Percentiles rank a stretch among this genome's conserved stretches.
phyloP scores from a whole-genome alignment of 35 echinoderm and acorn worm species.

The Holothuria glaberrima region DNA sequence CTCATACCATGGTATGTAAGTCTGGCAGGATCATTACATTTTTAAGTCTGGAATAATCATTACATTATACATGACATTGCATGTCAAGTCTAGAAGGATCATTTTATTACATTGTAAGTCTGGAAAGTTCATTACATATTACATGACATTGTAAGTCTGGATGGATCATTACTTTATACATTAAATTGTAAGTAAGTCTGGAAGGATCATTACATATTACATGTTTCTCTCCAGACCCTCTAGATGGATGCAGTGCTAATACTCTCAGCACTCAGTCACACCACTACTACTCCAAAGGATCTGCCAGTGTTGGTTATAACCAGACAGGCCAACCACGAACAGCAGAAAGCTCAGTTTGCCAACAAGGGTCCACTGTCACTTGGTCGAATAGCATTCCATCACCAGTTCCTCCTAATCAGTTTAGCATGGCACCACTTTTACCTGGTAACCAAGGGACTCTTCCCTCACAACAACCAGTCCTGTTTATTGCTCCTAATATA shows the following conservation, averaged over 20 bases:
- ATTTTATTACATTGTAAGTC: no score
- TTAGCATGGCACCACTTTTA: conserved; percentile 59
- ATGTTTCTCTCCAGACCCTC: neutral
- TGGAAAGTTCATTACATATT: no score
- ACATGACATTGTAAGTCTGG: no score
- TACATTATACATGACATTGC: no score
- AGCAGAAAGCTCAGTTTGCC: conserved; percentile 9
- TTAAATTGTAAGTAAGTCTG: no score
- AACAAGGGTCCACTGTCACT: neutral
- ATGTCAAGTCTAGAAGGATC: no score
- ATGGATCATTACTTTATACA: no score
- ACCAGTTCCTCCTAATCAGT: conserved; percentile 50
- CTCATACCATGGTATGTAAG: no score
- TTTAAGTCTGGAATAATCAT: no score
- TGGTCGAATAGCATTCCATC: conserved; percentile 48
- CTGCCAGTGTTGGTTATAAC: conserved; percentile 58
- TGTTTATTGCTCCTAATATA: conserved; percentile 89
- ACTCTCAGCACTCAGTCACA: conserved; percentile 58
- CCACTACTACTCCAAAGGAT: conserved; percentile 35
- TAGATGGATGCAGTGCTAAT: conserved; percentile 61
- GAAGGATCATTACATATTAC: no score
- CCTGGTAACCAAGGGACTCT: conserved; percentile 13
- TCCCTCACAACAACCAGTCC: conserved; percentile 68
- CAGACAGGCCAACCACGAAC: conserved; percentile 34
- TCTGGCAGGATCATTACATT: no score